phyloP scores from a whole-genome alignment of 2,797 vertebrate species.

The Taeniopygia guttata region DNA sequence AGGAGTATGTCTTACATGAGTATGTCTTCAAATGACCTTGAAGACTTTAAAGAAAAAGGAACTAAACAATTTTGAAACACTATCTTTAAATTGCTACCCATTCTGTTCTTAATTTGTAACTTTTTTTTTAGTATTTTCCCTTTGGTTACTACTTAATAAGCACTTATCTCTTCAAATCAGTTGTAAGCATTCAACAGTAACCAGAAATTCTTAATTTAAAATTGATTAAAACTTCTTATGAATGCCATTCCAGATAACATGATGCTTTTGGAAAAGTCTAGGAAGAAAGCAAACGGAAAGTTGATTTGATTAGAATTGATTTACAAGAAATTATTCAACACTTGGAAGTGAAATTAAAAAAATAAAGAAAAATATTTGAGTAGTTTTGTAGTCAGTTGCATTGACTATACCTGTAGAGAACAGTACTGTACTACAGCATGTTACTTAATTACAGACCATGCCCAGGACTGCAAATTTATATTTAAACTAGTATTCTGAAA shows the following conservation, averaged over 20 bases:
- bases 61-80: not conserved
- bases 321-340: not conserved
- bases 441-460: not conserved
- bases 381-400: not conserved
- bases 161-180: not conserved
- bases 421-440: not conserved
- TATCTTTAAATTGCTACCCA: not conserved
- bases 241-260: not conserved
- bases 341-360: not conserved
- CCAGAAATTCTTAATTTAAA: not conserved
- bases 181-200: not conserved
- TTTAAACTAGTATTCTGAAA: not conserved
- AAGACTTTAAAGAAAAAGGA: not conserved
- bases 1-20: not conserved
- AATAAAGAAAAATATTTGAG: accelerated
- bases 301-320: not conserved
- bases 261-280: not conserved
- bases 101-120: not conserved
- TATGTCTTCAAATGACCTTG: not conserved
- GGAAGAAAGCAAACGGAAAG: not conserved
- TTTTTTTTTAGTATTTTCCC: not conserved
- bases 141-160: not conserved
- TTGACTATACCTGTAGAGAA: not conserved
- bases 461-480: not conserved
- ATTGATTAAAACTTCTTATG: not conserved